Evolutionary conservation across 2,113 vertebrate species (phyloP).

Genomic region (Pteronura brasiliensis): DNA sequence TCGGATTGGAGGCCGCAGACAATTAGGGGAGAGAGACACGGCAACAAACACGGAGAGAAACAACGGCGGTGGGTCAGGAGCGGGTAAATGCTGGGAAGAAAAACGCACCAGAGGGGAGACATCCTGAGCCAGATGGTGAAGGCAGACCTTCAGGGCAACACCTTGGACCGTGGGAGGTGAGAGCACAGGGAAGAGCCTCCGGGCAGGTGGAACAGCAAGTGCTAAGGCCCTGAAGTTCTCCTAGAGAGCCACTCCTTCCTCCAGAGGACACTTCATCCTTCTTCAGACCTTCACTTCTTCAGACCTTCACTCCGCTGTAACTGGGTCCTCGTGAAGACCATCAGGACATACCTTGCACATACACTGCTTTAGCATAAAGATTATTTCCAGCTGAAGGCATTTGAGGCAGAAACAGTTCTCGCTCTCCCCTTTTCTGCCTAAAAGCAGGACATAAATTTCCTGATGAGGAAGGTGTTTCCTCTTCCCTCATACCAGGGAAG

Average conservation of each 20-base stretch:
- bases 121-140: neutral
- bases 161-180: neutral
- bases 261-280: fast-evolving
- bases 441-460: neutral
- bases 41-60: too few relatives aligned
- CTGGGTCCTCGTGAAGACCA: fast-evolving
- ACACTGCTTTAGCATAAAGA: neutral
- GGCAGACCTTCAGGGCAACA: neutral
- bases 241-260: neutral
- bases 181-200: neutral
- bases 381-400: neutral
- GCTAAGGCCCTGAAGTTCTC: neutral
- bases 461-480: neutral
- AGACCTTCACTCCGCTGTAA: neutral
- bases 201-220: fast-evolving
- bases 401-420: neutral
- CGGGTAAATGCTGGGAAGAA: neutral
- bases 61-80: neutral
- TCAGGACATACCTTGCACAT: fast-evolving
- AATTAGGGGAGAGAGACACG: fast-evolving
- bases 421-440: neutral
- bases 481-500: too few relatives aligned
- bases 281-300: neutral
- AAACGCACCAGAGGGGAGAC: neutral
- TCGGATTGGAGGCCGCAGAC: neutral